phyloP scores from a whole-genome alignment of 2,888 invertebrate genomes.

The Hypsopygia costalis region DNA sequence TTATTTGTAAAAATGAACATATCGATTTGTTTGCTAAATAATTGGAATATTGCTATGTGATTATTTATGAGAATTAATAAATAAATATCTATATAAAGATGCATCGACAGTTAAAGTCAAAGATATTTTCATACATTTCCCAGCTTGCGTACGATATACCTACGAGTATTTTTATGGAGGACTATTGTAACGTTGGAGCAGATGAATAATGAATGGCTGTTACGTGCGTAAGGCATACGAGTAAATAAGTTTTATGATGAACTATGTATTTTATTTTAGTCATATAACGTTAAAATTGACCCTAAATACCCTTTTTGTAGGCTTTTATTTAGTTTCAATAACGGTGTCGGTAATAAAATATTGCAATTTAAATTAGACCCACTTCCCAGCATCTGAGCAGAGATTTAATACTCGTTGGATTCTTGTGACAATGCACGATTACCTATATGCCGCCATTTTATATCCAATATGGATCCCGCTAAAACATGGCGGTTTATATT shows the following conservation, averaged over 20 bases:
- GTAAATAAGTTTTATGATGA: slow-evolving; percentile 44
- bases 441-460: too few relatives aligned
- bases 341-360: too few relatives aligned
- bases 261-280: slow-evolving; percentile 22
- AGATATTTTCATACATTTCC: slow-evolving; percentile 5
- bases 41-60: not conserved
- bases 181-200: slow-evolving; percentile 5
- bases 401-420: too few relatives aligned
- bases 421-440: too few relatives aligned
- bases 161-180: slow-evolving; percentile 12
- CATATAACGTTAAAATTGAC: not conserved
- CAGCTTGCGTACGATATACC: slow-evolving; percentile 4
- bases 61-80: not conserved
- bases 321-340: too few relatives aligned
- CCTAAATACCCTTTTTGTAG: too few relatives aligned
- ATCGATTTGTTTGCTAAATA: slow-evolving; percentile 1
- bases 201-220: slow-evolving; percentile 31
- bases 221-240: slow-evolving; percentile 32
- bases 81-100: too few relatives aligned
- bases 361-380: too few relatives aligned
- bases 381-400: too few relatives aligned
- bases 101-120: not conserved
- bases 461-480: too few relatives aligned
- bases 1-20: slow-evolving; percentile 4
- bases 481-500: too few relatives aligned